Conservation (phyloP, 2,888 invertebrate genomes). For the Philhelius pedissequus region DNA sequence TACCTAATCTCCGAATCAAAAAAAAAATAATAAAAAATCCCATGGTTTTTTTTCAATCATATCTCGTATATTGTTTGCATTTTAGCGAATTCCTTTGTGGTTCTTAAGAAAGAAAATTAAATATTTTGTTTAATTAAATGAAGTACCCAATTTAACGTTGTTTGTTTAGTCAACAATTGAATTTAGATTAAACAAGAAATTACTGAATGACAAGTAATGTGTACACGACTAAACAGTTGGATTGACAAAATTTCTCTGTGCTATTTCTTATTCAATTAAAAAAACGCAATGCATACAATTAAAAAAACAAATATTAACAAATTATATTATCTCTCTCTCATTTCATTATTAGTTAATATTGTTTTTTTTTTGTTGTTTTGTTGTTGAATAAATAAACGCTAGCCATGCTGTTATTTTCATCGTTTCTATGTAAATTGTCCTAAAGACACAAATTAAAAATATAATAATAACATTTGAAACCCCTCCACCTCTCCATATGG, state of each 20-base stretch:
- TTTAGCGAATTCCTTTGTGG: neutral
- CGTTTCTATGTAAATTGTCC: constrained; percentile 51
- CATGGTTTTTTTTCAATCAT: neutral
- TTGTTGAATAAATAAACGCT: constrained; percentile 38
- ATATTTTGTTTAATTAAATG: constrained; percentile 11
- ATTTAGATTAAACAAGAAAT: constrained; percentile 33
- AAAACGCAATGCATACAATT: neutral
- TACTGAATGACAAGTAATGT: constrained; percentile 52
- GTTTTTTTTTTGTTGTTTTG: no score
- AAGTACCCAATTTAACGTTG: constrained; percentile 32
- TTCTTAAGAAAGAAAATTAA: constrained; percentile 4
- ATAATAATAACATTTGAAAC: neutral
- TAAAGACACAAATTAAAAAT: constrained; percentile 11
- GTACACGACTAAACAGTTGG: constrained; percentile 39
- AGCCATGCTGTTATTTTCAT: constrained; percentile 36
- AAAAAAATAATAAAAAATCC: neutral
- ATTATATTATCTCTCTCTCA: constrained; percentile 38
- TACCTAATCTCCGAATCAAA: neutral
- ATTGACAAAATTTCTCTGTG: constrained; percentile 2
- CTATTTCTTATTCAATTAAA: neutral
- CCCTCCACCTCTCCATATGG: constrained; percentile 10
- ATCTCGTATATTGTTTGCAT: neutral
- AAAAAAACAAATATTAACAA: constrained; percentile 13
- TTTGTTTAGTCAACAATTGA: constrained; percentile 52
- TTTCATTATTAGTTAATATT: constrained; percentile 47